Percentiles rank a stretch among this genome's conserved stretches.
These are phyloP conservation scores for Alcis repandata DNA, from an alignment of 2,888 invertebrate species.

Conservation along the genomic window DNA sequence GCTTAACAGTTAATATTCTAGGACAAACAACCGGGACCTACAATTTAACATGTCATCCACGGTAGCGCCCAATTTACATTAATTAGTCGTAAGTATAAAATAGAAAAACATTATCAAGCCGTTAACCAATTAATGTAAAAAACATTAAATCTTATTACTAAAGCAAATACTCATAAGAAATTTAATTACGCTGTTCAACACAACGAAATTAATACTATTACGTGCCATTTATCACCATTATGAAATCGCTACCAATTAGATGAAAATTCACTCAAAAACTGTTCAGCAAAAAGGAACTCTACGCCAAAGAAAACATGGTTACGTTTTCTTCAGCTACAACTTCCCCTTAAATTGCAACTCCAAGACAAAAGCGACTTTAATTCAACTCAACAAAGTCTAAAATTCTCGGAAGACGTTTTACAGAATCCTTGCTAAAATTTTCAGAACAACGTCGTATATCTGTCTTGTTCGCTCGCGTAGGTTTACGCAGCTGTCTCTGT, in stretches of 20 bases:
- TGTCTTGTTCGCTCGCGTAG: conserved; percentile 34
- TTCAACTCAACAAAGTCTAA: not conserved
- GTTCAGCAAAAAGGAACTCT: conserved; percentile 24
- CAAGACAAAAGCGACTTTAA: conserved; percentile 23
- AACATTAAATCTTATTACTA: conserved; percentile 31
- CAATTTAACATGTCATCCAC: too few relatives aligned
- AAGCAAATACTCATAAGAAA: conserved; percentile 27
- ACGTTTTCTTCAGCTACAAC: conserved; percentile 22
- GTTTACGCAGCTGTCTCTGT: conserved; percentile 42
- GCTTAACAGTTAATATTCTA: too few relatives aligned
- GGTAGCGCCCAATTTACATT: too few relatives aligned
- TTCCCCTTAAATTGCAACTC: conserved; percentile 16
- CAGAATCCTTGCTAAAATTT: conserved; percentile 39
- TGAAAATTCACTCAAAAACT: conserved; percentile 25
- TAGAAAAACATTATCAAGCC: conserved; percentile 9
- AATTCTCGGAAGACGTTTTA: not conserved
- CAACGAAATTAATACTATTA: conserved; percentile 38
- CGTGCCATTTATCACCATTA: conserved; percentile 41
- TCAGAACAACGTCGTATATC: conserved; percentile 28
- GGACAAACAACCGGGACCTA: too few relatives aligned
- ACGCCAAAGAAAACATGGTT: not conserved
- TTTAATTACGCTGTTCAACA: conserved; percentile 38
- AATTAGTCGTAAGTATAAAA: not conserved
- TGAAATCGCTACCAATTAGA: conserved; percentile 38
- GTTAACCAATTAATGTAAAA: conserved; percentile 25